These are phyloP conservation scores for Sebastes steindachneri DNA, from an alignment of 2,797 vertebrate genomes.

Conservation along the genomic window DNA sequence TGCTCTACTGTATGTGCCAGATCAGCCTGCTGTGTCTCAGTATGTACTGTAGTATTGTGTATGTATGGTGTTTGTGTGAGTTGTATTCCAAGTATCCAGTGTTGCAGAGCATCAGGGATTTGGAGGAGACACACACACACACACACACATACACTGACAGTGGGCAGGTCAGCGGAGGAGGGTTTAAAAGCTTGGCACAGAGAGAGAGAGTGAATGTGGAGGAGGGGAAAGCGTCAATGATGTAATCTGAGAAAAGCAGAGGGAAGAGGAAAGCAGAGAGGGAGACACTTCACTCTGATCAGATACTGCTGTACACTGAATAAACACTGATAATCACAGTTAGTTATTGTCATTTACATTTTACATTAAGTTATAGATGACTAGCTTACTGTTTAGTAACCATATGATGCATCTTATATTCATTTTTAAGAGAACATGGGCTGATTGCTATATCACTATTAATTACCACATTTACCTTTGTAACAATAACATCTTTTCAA, in stretches of 20 bases:
- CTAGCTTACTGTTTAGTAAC: neutral
- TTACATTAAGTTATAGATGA: neutral
- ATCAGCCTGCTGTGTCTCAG: slow-evolving; percentile 13
- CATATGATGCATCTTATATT: neutral
- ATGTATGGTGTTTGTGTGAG: neutral
- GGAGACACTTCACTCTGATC: slow-evolving; percentile 12
- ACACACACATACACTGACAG: slow-evolving; percentile 8
- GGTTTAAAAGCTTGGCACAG: slow-evolving; percentile 60
- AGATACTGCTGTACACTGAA: neutral
- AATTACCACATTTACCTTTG: neutral
- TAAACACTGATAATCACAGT: neutral
- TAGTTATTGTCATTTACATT: neutral
- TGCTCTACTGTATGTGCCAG: neutral
- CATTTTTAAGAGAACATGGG: neutral
- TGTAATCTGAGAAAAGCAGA: slow-evolving; percentile 56
- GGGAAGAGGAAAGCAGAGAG: neutral
- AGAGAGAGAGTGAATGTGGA: slow-evolving; percentile 35
- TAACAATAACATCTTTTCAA: neutral
- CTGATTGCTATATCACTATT: neutral
- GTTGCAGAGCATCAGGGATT: slow-evolving; percentile 41
- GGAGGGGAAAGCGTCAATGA: slow-evolving; percentile 51
- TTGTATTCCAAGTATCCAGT: slow-evolving; percentile 31
- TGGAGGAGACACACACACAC: slow-evolving; percentile 22
- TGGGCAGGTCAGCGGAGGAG: slow-evolving; percentile 56
- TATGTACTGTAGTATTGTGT: neutral